Evolutionary conservation across 2,888 invertebrate species (phyloP).

Genomic region (Synanthedon vespiformis): DNA sequence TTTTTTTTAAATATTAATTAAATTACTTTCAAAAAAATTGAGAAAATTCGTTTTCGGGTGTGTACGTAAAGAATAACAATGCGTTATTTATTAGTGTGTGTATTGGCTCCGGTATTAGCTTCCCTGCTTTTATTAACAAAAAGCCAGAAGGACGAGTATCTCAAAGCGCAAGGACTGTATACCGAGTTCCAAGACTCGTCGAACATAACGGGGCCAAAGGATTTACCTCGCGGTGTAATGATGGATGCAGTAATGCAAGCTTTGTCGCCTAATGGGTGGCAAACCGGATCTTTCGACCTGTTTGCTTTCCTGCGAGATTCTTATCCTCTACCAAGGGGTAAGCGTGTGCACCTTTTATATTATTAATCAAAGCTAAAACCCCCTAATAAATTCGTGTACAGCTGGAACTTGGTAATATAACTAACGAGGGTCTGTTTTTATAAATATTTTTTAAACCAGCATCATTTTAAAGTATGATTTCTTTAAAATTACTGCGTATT

Average conservation of each 20-base stretch:
- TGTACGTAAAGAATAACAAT: not conserved
- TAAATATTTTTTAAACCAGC: too few relatives aligned
- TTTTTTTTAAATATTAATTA: too few relatives aligned
- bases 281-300: slow-evolving; percentile 2
- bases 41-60: too few relatives aligned
- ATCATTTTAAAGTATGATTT: too few relatives aligned
- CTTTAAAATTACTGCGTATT: too few relatives aligned
- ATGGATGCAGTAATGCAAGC: slow-evolving; percentile 5
- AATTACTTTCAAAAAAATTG: too few relatives aligned
- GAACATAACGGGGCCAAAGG: slow-evolving; percentile 3
- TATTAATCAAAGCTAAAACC: not conserved
- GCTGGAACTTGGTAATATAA: too few relatives aligned
- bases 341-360: not conserved
- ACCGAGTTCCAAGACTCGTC: slow-evolving; percentile 3
- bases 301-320: slow-evolving; percentile 8
- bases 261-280: slow-evolving; percentile 1
- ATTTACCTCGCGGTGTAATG: slow-evolving; percentile 6
- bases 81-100: not conserved
- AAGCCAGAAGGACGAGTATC: slow-evolving; percentile 3
- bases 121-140: not conserved
- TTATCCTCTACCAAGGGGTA: slow-evolving; percentile 8
- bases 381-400: too few relatives aligned
- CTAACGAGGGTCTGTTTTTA: too few relatives aligned
- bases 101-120: not conserved
- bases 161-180: slow-evolving; percentile 4